Evolutionary conservation across 2,888 invertebrate species (phyloP).

Genomic region (Lamellibrachia satsuma): DNA sequence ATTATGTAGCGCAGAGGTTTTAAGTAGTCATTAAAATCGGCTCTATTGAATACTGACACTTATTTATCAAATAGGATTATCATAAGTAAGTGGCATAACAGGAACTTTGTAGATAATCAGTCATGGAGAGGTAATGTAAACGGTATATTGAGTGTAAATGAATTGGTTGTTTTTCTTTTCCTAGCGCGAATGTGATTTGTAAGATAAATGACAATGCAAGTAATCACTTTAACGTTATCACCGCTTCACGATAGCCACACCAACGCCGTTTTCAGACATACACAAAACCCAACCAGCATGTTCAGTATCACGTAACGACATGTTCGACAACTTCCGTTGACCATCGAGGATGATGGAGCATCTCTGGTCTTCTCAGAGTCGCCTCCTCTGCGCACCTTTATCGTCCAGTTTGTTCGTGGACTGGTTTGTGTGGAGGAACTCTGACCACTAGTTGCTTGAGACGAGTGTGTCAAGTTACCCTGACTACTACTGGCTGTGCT

Average conservation of each 20-base stretch:
- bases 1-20: neutral
- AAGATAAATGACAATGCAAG: neutral
- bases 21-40: neutral
- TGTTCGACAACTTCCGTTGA: neutral
- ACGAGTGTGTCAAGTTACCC: neutral
- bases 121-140: neutral
- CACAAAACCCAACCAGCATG: neutral
- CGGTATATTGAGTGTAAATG: no score
- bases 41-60: neutral
- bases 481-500: neutral
- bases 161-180: no score
- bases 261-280: neutral
- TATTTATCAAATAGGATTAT: neutral
- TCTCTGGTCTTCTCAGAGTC: neutral
- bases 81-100: neutral
- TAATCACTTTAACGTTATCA: neutral
- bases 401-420: neutral
- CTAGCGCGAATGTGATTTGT: no score
- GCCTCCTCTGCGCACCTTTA: neutral
- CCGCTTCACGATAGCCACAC: neutral
- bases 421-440: neutral
- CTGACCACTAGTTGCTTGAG: neutral
- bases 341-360: neutral
- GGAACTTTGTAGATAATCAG: neutral
- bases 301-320: neutral